Conservation (phyloP, 1,140 invertebrate genomes). For the Bombus vancouverensis region DNA sequence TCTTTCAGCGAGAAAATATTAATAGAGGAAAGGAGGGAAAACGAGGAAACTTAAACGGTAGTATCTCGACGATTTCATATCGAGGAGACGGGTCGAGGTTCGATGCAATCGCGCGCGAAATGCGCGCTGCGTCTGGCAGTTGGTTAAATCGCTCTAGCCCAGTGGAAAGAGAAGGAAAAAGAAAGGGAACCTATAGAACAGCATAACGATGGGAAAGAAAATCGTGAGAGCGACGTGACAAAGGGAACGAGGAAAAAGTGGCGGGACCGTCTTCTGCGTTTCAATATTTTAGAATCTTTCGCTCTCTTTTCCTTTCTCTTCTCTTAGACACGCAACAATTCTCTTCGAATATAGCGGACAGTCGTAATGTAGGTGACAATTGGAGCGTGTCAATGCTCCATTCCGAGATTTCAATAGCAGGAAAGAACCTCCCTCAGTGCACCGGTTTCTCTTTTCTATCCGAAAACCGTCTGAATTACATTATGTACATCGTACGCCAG, state of each 20-base stretch:
- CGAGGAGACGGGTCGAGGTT: background rate
- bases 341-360: conserved; percentile 40
- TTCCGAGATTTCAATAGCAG: conserved; percentile 67
- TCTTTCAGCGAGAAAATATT: conserved; percentile 5
- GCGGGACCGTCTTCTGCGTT: conserved; percentile 58
- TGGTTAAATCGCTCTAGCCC: conserved; percentile 50
- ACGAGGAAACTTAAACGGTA: conserved; percentile 6
- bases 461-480: conserved; percentile 66
- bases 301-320: background rate
- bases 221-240: conserved; percentile 45
- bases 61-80: conserved; percentile 37
- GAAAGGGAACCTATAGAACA: background rate
- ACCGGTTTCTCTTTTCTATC: conserved; percentile 51
- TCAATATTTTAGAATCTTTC: conserved; percentile 71
- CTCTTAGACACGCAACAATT: conserved; percentile 22
- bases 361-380: conserved; percentile 69
- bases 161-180: conserved; percentile 28
- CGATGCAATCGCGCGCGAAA: conserved; percentile 42
- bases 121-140: conserved; percentile 42
- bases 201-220: conserved; percentile 24
- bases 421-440: conserved; percentile 48
- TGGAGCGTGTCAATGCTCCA: conserved; percentile 67
- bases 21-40: background rate
- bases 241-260: conserved; percentile 41
- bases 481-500: conserved; percentile 61